Evolutionary conservation across 1,140 invertebrate species (phyloP).

Genomic region (Nautilus pompilius): DNA sequence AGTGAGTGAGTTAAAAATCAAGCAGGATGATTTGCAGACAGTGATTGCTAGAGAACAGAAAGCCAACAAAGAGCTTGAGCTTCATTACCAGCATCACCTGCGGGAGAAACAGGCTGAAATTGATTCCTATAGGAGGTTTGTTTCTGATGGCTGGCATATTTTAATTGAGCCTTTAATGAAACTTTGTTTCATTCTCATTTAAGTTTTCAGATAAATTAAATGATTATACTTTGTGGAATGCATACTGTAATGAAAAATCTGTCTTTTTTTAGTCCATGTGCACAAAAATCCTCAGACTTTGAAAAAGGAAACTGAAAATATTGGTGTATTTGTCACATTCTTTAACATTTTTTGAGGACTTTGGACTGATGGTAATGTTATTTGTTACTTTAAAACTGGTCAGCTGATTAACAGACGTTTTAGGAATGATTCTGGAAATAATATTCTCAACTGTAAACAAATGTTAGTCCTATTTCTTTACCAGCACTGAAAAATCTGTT

Average conservation of each 20-base stretch:
- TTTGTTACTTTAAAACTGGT: too few relatives aligned
- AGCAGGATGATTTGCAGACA: conserved; percentile 44
- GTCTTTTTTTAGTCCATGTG: too few relatives aligned
- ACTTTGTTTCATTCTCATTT: not conserved
- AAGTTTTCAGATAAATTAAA: not conserved
- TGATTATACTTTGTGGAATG: not conserved
- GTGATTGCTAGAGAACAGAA: conserved; percentile 31
- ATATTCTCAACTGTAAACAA: too few relatives aligned
- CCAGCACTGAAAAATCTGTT: too few relatives aligned
- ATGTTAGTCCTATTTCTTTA: too few relatives aligned
- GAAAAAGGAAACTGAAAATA: too few relatives aligned
- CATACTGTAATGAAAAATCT: not conserved
- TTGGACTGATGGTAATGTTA: too few relatives aligned
- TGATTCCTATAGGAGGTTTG: conserved; percentile 47
- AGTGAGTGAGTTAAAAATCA: conserved; percentile 51
- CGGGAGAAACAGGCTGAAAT: conserved; percentile 51
- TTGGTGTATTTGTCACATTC: too few relatives aligned
- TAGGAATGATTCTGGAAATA: too few relatives aligned
- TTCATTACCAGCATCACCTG: conserved; percentile 48
- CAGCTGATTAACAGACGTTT: too few relatives aligned
- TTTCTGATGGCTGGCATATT: not conserved
- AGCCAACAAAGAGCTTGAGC: conserved; percentile 44
- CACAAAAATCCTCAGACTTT: too few relatives aligned
- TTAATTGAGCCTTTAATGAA: not conserved
- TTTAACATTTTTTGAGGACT: too few relatives aligned